A percentile compares a stretch with the other conserved stretches of the same genome.
Conservation (phyloP, 2,113 vertebrate species). For the Ceratotherium simum region DNA sequence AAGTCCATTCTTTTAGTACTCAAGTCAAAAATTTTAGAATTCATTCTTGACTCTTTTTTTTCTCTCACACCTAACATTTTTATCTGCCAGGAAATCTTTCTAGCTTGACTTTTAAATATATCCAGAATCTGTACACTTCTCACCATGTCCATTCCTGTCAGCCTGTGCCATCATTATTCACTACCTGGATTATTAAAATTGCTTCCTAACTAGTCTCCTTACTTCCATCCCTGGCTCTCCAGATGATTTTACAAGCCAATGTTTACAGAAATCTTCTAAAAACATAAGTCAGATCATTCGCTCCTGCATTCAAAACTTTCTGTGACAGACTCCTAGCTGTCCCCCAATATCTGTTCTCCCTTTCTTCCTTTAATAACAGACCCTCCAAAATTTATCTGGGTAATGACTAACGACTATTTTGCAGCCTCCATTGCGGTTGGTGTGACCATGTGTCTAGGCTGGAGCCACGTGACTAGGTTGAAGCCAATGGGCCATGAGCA, state of each 20-base stretch:
- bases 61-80: neutral
- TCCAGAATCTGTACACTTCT: neutral
- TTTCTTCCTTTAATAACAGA: neutral
- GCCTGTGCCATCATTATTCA: neutral
- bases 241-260: neutral
- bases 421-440: neutral
- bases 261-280: neutral
- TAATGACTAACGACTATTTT: neutral
- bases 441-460: neutral
- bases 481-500: neutral
- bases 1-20: neutral
- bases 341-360: neutral
- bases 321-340: neutral
- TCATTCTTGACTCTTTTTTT: neutral
- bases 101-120: neutral
- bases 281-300: neutral
- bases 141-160: neutral
- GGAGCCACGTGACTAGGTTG: no score
- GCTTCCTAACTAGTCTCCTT: neutral
- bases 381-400: neutral
- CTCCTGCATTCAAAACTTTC: neutral
- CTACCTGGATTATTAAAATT: neutral
- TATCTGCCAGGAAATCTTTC: neutral
- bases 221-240: neutral
- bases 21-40: neutral